Conservation (phyloP, 2,888 invertebrate genomes). For the Archaeoteleia sp. region DNA sequence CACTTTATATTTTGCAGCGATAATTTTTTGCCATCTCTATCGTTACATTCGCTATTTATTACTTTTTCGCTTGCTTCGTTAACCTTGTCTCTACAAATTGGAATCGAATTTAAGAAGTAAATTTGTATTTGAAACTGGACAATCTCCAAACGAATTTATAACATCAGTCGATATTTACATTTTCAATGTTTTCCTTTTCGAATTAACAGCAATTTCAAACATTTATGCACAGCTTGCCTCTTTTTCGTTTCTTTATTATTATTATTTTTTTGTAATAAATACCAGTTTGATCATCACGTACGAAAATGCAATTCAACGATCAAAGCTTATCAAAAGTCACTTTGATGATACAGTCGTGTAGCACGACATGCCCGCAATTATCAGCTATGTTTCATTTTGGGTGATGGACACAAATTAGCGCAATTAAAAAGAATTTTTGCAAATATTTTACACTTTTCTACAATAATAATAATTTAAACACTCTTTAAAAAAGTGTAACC, state of each 20-base stretch:
- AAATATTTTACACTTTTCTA: no score
- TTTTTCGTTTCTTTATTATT: neutral
- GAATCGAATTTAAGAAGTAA: conserved; percentile 19
- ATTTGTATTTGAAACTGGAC: conserved; percentile 6
- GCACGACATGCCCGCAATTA: conserved; percentile 21
- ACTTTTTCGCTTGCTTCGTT: conserved; percentile 34
- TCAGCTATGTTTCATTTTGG: no score
- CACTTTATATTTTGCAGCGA: conserved; percentile 47
- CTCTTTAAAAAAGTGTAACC: no score
- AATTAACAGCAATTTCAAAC: conserved; percentile 1
- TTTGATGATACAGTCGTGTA: conserved; percentile 32
- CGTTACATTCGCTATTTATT: conserved; percentile 41
- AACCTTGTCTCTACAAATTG: conserved; percentile 14
- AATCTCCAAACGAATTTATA: conserved; percentile 24
- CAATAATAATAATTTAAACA: no score
- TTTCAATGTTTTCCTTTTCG: neutral
- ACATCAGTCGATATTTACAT: conserved; percentile 16
- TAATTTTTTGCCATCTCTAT: conserved; percentile 42
- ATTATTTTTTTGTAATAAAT: conserved; percentile 12
- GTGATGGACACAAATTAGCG: no score
- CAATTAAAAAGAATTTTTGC: no score
- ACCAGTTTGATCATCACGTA: conserved; percentile 30
- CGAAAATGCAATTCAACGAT: conserved; percentile 44
- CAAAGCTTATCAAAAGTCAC: conserved; percentile 50
- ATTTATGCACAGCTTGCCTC: neutral